Conservation (phyloP, 2,113 vertebrate species). For the Carollia perspicillata region DNA sequence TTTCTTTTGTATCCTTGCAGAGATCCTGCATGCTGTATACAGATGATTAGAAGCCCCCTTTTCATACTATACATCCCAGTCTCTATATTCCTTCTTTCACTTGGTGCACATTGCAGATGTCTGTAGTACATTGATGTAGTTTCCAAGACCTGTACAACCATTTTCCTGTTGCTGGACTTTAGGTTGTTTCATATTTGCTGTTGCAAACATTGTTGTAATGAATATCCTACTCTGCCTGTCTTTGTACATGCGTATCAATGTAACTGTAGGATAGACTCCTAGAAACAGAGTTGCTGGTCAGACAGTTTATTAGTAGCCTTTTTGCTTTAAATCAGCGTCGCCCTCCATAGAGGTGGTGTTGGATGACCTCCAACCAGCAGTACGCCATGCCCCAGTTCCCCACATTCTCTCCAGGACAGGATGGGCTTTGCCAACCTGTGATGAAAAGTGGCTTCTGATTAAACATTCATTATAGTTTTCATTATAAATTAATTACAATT, state of each 20-base stretch:
- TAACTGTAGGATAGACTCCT: not conserved
- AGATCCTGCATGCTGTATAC: not conserved
- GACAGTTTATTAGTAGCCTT: not conserved
- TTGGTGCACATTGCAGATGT: not conserved
- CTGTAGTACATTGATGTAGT: not conserved
- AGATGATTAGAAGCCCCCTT: not conserved
- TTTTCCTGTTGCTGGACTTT: not conserved
- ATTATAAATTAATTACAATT: not conserved
- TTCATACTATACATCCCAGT: not conserved
- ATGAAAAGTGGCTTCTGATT: not conserved
- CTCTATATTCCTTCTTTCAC: not conserved
- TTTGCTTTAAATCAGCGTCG: conserved; percentile 10
- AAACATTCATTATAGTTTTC: not conserved
- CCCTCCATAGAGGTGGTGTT: not conserved
- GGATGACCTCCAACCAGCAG: not conserved
- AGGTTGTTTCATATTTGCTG: not conserved
- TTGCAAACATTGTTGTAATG: not conserved
- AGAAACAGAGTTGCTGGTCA: not conserved
- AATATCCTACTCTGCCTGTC: not conserved
- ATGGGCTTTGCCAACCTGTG: not conserved
- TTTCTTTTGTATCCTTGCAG: not conserved
- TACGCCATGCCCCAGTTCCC: not conserved
- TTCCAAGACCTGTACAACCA: not conserved
- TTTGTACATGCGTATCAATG: not conserved
- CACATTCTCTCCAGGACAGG: not conserved